A percentile compares a stretch with the other conserved stretches of the same genome.
These are phyloP conservation scores for Eucera pruinosa DNA, from an alignment of 2,888 invertebrate species.

Conservation along the genomic window DNA sequence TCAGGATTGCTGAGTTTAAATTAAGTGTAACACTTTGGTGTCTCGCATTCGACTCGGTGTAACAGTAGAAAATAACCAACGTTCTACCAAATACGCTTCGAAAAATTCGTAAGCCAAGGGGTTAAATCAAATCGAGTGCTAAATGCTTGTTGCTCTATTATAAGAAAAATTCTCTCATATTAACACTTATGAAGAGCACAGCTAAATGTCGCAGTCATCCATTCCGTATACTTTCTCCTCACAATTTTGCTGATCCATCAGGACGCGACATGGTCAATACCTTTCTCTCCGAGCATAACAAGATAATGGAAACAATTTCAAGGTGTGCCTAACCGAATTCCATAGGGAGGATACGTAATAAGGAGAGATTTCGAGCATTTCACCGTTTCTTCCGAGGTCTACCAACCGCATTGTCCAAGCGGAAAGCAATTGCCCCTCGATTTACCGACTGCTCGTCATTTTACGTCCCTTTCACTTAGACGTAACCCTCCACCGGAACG, in stretches of 20 bases:
- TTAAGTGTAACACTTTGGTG: too few relatives aligned
- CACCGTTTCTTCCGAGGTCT: slow-evolving; percentile 32
- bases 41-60: too few relatives aligned
- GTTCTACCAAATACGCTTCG: too few relatives aligned
- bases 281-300: neutral
- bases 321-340: slow-evolving; percentile 18
- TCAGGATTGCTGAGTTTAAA: too few relatives aligned
- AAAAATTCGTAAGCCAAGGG: too few relatives aligned
- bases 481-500: slow-evolving; percentile 20
- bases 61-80: too few relatives aligned
- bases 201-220: neutral
- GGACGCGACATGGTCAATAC: neutral
- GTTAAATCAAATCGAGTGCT: too few relatives aligned
- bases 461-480: slow-evolving; percentile 37
- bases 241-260: slow-evolving; percentile 11
- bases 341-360: slow-evolving; percentile 19
- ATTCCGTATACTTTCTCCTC: neutral
- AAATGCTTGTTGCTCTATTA: too few relatives aligned
- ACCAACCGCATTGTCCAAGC: slow-evolving; percentile 63
- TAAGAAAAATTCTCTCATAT: too few relatives aligned
- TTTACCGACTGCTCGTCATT: slow-evolving; percentile 55
- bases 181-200: too few relatives aligned
- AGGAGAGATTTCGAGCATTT: slow-evolving; percentile 38
- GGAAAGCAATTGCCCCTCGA: slow-evolving; percentile 66
- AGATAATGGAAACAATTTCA: slow-evolving; percentile 7